Conservation (phyloP, 2,113 vertebrate species). For the Colinus virginianus region DNA sequence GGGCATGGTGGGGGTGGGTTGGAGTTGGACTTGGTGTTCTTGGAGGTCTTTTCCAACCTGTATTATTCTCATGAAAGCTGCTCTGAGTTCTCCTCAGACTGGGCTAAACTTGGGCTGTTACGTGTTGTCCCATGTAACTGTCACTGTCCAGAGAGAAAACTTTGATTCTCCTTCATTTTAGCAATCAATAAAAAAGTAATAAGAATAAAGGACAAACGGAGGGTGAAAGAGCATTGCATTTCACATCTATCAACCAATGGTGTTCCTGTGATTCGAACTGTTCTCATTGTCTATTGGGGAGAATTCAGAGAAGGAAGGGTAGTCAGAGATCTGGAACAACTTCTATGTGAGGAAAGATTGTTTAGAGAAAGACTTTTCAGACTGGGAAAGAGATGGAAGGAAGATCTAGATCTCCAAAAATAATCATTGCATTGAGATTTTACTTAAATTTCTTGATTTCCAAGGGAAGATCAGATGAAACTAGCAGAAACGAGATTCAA, state of each 20-base stretch:
- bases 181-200: not conserved
- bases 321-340: not conserved
- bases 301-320: not conserved
- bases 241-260: not conserved
- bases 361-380: not conserved
- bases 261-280: accelerated
- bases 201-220: not conserved
- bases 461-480: not conserved
- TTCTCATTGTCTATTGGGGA: not conserved
- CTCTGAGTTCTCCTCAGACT: not conserved
- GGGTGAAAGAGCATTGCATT: not conserved
- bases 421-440: not conserved
- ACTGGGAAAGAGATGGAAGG: not conserved
- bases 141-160: not conserved
- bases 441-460: too few relatives aligned
- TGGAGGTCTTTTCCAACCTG: too few relatives aligned
- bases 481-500: not conserved
- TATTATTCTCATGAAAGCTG: not conserved
- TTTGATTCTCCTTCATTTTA: not conserved
- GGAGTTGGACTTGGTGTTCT: too few relatives aligned
- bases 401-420: not conserved
- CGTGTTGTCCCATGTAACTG: not conserved
- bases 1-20: too few relatives aligned
- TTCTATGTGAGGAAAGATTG: not conserved
- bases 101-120: not conserved